Percentiles rank a stretch among this genome's conserved stretches.
These are phyloP conservation scores for Pyrocoelia pectoralis DNA, from an alignment of 2,888 invertebrate species.

Conservation along the genomic window DNA sequence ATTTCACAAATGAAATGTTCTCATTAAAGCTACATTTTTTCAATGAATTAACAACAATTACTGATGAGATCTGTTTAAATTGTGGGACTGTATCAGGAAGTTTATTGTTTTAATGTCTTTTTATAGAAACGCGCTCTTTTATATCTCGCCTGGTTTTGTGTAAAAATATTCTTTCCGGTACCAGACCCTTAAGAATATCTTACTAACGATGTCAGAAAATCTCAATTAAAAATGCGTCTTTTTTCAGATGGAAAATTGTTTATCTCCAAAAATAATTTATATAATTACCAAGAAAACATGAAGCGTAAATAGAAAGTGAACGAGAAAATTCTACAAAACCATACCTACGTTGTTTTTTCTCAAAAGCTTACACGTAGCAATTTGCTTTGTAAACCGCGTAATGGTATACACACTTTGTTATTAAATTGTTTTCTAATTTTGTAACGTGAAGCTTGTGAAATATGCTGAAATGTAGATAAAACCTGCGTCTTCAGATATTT, in stretches of 20 bases:
- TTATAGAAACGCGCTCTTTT: slow-evolving; percentile 26
- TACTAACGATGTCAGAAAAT: slow-evolving; percentile 27
- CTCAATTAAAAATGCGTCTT: slow-evolving; percentile 20
- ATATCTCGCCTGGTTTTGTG: slow-evolving; percentile 9
- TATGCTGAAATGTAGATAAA: background rate
- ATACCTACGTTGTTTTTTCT: slow-evolving; percentile 7
- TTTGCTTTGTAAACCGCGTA: slow-evolving; percentile 25
- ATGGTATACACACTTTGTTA: slow-evolving; percentile 28
- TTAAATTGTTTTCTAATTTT: slow-evolving; percentile 29
- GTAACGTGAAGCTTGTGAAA: slow-evolving; percentile 25
- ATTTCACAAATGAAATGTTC: slow-evolving; percentile 10
- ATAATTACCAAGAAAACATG: slow-evolving; percentile 26
- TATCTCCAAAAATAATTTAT: slow-evolving; percentile 26
- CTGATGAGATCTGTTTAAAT: slow-evolving; percentile 29
- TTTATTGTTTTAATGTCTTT: slow-evolving; percentile 40
- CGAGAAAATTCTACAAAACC: slow-evolving; percentile 24
- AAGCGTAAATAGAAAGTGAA: slow-evolving; percentile 18
- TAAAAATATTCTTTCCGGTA: slow-evolving; percentile 25
- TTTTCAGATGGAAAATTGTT: slow-evolving; percentile 23
- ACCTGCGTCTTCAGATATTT: background rate
- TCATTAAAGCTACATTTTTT: slow-evolving; percentile 13
- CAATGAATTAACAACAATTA: slow-evolving; percentile 31
- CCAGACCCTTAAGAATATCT: slow-evolving; percentile 20
- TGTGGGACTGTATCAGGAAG: slow-evolving; percentile 36
- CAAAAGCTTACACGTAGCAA: slow-evolving; percentile 28